A percentile compares a stretch with the other conserved stretches of the same genome.
These are phyloP conservation scores for Myanophis thanlyinensis DNA, from an alignment of 2,113 vertebrate species.

Conservation along the genomic window DNA sequence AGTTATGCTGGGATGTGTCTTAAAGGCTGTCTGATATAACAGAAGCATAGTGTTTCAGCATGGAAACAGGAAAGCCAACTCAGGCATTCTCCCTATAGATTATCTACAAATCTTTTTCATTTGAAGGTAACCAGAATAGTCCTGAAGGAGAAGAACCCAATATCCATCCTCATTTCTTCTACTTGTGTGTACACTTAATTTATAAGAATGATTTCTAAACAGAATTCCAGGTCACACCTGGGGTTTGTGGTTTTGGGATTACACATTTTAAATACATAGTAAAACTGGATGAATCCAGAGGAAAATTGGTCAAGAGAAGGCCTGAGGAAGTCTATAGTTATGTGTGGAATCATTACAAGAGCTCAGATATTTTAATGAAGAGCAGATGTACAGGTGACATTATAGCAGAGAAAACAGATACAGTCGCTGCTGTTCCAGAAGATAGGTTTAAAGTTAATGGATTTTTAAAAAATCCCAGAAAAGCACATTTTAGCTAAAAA, in stretches of 20 bases:
- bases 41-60: background rate
- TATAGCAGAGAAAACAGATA: background rate
- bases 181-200: background rate
- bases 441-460: background rate
- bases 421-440: background rate
- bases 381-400: background rate
- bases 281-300: background rate
- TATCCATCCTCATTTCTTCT: background rate
- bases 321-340: background rate
- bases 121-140: background rate
- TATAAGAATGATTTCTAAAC: background rate
- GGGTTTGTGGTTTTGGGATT: background rate
- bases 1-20: background rate
- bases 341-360: background rate
- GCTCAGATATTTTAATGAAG: background rate
- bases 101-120: background rate
- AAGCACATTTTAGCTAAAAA: background rate
- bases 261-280: background rate
- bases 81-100: background rate
- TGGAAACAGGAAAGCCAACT: background rate
- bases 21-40: background rate
- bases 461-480: background rate
- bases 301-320: background rate
- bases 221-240: background rate
- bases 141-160: background rate